Conservation (phyloP, 1,140 invertebrate genomes). For the Sinella curviseta region DNA sequence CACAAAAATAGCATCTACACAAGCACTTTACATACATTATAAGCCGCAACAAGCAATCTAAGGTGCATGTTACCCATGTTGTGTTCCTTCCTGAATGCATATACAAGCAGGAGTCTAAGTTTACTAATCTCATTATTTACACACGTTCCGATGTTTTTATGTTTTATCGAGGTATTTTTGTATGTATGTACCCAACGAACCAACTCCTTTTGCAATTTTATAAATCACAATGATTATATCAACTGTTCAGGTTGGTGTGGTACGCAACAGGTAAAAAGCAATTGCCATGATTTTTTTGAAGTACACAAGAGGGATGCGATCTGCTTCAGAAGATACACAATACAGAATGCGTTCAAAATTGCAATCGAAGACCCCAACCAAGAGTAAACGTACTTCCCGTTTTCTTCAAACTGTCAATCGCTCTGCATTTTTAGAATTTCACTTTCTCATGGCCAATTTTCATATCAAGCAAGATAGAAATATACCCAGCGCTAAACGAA, state of each 20-base stretch:
- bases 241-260: no score
- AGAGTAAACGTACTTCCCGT: background rate
- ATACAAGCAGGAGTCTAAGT: no score
- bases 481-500: background rate
- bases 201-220: background rate
- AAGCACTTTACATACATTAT: no score
- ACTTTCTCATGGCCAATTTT: constrained; percentile 16
- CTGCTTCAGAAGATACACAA: background rate
- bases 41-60: no score
- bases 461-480: background rate
- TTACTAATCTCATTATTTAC: background rate
- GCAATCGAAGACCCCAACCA: background rate
- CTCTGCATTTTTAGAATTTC: background rate
- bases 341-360: background rate
- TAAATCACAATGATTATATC: background rate
- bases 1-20: no score
- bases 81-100: no score
- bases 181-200: no score
- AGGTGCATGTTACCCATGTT: no score
- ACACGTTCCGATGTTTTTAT: background rate
- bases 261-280: no score
- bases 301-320: no score
- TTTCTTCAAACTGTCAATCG: background rate
- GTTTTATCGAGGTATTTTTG: background rate
- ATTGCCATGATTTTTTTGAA: no score